phyloP scores from a whole-genome alignment of 2,113 vertebrate species.

The Melanostigma gelatinosum region DNA sequence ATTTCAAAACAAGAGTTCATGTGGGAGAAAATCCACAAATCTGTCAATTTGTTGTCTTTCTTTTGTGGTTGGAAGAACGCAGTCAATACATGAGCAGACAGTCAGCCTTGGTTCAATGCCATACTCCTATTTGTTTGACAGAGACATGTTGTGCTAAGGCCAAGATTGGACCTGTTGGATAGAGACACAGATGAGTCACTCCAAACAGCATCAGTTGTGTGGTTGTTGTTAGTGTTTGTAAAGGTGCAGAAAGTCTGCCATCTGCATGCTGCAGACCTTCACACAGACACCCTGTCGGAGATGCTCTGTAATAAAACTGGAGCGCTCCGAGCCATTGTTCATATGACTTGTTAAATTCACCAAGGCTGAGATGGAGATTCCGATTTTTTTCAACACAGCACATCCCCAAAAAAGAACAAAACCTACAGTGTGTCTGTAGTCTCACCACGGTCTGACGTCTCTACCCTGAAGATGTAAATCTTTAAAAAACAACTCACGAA shows the following conservation, averaged over 20 bases:
- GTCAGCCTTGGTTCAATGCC: slow-evolving; percentile 53
- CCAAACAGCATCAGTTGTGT: not conserved
- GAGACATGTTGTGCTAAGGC: slow-evolving; percentile 37
- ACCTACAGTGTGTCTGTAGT: not conserved
- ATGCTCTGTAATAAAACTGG: not conserved
- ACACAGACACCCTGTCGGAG: slow-evolving; percentile 14
- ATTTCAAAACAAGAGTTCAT: slow-evolving; percentile 8
- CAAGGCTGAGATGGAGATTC: not conserved
- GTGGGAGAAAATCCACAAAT: not conserved
- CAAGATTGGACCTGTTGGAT: slow-evolving; percentile 50
- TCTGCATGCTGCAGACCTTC: slow-evolving; percentile 3
- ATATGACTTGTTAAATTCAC: not conserved
- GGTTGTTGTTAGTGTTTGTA: slow-evolving; percentile 8
- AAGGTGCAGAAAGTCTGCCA: slow-evolving; percentile 2
- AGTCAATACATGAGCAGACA: slow-evolving; percentile 16
- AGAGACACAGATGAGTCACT: not conserved
- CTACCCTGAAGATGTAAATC: not conserved
- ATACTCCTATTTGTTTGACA: slow-evolving; percentile 39
- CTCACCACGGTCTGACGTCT: not conserved
- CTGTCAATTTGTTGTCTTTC: not conserved
- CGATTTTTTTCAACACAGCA: not conserved
- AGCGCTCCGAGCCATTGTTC: not conserved
- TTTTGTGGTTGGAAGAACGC: not conserved
- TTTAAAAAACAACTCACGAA: not conserved
- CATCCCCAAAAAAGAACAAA: not conserved